Evolutionary conservation across 2,113 vertebrate species (phyloP), one percentile per base, ranked within the genome.

Genomic region (Emydocephalus ijimae): DNA sequence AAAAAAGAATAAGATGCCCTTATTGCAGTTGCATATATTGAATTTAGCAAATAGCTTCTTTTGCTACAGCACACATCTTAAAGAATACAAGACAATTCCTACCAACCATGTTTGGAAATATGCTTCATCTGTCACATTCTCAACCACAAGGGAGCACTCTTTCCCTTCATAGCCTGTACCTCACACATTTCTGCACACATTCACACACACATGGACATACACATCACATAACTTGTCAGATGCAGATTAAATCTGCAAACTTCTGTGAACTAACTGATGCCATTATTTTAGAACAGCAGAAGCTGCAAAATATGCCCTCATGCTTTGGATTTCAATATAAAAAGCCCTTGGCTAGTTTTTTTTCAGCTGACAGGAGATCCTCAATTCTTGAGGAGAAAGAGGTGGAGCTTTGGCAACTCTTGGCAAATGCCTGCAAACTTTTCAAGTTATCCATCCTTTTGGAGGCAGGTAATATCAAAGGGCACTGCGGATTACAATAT

Each of bases 61-160:
- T 23, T 9, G 26, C 61, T 0, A 0, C 86, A 93, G 45, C 85
- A 94, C 92, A 26, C 69, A 74, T 61, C 54, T 90, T 48, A 0
- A 59, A 39, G n/a, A 24, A n/a, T 39, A 45, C 61, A 48, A 39
- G 10, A 85, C 8, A 87, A 61, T 39, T 88, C 93, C 89, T 89
- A 1, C 0, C 89, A 59, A 50, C 11, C 69, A 12, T 54, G 26
- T 55, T 50, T 45, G n/a, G 15, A 57, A 54, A 20, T 74, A 45
- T 93, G 94, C 93, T 95, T 96, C 92, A 93, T 95, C 94, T 95
- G 96, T 97, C 95, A 94, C 81, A 93, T 94, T 91, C 94, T 95
- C 94, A 97, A 96, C 97, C 97, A 97, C 97, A 97, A 98, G 97
- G 96, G 97, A 97, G 97, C 97, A 96, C 95, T 95, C 95, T 97